A percentile compares a stretch with the other conserved stretches of the same genome.
These are phyloP conservation scores for Oscheius sp. DNA, from an alignment of 2,888 invertebrate species.

Conservation along the genomic window DNA sequence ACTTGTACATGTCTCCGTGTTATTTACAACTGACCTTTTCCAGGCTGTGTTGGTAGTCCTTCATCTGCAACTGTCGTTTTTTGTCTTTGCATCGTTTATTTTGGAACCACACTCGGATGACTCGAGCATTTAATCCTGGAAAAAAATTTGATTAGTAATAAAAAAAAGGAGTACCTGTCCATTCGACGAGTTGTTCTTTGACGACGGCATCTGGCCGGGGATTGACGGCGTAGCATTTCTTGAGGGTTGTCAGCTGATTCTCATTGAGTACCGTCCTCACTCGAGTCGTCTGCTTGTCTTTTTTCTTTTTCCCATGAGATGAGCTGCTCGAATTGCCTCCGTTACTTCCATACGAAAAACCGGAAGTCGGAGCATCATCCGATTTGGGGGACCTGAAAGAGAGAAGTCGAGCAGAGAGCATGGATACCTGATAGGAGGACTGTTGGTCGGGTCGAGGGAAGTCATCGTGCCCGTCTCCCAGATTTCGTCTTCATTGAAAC, in stretches of 20 bases:
- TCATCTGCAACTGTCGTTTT: constrained; percentile 94
- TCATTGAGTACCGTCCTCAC: constrained; percentile 98
- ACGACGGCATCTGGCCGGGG: constrained; percentile 97
- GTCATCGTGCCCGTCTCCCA: constrained; percentile 64
- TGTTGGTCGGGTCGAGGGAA: constrained; percentile 56
- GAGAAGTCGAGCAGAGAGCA: neutral
- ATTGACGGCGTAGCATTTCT: constrained; percentile 97
- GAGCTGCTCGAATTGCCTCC: constrained; percentile 13
- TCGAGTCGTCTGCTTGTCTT: constrained; percentile 82
- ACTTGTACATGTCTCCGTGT: neutral
- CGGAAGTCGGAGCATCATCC: constrained; percentile 46
- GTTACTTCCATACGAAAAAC: constrained; percentile 35
- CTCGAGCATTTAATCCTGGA: constrained; percentile 87
- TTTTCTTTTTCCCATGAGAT: constrained; percentile 75
- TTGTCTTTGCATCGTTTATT: constrained; percentile 98
- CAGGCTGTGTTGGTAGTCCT: constrained; percentile 92
- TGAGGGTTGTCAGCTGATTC: constrained; percentile 94
- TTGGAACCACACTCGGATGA: constrained; percentile 97
- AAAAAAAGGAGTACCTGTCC: constrained; percentile 81
- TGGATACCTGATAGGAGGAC: constrained; percentile 47
- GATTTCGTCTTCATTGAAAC: constrained; percentile 54
- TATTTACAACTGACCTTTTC: constrained; percentile 82
- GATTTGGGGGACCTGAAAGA: constrained; percentile 55
- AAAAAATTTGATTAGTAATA: neutral
- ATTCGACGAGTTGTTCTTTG: constrained; percentile 99